Conservation (phyloP, 2,113 vertebrate genomes). For the Anser brachyrhynchus region DNA sequence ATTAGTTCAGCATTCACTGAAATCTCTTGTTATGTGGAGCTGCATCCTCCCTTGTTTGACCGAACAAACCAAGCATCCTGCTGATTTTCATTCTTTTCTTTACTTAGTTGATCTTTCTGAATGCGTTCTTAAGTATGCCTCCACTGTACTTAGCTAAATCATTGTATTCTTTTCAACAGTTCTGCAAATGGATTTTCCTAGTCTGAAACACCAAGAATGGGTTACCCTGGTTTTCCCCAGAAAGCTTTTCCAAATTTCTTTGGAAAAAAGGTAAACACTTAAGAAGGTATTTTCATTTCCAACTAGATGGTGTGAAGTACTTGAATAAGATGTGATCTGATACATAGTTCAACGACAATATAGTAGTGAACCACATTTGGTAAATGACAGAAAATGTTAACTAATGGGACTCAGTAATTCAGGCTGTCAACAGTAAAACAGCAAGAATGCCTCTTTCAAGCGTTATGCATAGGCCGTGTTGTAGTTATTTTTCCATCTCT, state of each 20-base stretch:
- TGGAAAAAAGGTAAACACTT: neutral
- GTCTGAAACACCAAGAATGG: neutral
- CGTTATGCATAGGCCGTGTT: fast-evolving
- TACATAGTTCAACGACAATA: neutral
- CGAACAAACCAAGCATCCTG: neutral
- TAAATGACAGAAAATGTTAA: neutral
- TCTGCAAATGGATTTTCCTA: neutral
- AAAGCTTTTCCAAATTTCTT: neutral
- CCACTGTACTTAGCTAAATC: neutral
- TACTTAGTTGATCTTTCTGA: neutral
- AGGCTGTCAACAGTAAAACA: neutral
- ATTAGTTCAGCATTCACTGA: neutral
- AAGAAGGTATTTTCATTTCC: neutral
- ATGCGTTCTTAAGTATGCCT: neutral
- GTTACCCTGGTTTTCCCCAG: neutral
- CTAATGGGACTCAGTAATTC: neutral
- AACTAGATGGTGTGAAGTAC: neutral
- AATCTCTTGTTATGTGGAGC: neutral
- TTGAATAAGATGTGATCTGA: neutral
- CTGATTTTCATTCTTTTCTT: neutral
- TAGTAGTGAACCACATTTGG: neutral
- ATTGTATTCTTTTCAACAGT: neutral
- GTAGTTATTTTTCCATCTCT: neutral
- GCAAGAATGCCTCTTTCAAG: neutral
- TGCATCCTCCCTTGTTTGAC: neutral